These are phyloP conservation scores for Chelmon rostratus DNA, from an alignment of 2,797 vertebrate genomes.

Conservation along the genomic window DNA sequence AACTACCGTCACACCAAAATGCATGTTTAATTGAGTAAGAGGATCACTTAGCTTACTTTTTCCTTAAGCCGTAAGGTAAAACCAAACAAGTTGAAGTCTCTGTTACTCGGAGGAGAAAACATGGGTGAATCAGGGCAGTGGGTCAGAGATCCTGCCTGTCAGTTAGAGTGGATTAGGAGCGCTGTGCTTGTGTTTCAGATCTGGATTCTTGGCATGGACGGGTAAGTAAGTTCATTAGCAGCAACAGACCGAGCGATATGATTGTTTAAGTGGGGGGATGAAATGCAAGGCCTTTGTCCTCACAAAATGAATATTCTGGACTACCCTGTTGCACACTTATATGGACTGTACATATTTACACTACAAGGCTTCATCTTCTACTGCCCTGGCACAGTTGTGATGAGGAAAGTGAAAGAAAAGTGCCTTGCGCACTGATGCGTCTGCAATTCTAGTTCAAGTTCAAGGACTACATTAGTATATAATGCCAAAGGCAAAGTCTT, in stretches of 20 bases:
- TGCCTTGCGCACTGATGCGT: constrained; percentile 31
- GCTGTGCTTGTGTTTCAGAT: constrained; percentile 50
- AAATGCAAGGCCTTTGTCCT: constrained; percentile 21
- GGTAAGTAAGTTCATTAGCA: constrained; percentile 60
- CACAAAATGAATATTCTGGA: constrained; percentile 3
- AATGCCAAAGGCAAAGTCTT: constrained; percentile 21
- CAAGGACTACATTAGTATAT: constrained; percentile 10
- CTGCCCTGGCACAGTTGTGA: constrained; percentile 20
- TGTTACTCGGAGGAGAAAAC: constrained; percentile 49
- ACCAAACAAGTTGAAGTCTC: constrained; percentile 54
- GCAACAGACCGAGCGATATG: constrained; percentile 47
- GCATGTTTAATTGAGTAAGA: constrained; percentile 47
- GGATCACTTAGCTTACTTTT: constrained; percentile 32
- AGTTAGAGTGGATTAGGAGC: constrained; percentile 71
- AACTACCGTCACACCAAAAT: constrained; percentile 18
- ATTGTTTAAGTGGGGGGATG: constrained; percentile 29
- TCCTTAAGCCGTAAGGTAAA: constrained; percentile 45
- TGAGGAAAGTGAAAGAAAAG: constrained; percentile 5
- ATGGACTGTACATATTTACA: background rate
- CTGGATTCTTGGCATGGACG: constrained; percentile 53
- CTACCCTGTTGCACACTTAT: background rate
- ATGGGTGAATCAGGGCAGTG: constrained; percentile 75
- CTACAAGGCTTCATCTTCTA: constrained; percentile 1
- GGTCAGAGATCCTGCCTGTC: constrained; percentile 72
- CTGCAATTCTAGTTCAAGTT: constrained; percentile 37